Evolutionary conservation across 2,113 vertebrate species (phyloP), one percentile per base, ranked within the genome.

Genomic region (Leucopsar rothschildi): DNA sequence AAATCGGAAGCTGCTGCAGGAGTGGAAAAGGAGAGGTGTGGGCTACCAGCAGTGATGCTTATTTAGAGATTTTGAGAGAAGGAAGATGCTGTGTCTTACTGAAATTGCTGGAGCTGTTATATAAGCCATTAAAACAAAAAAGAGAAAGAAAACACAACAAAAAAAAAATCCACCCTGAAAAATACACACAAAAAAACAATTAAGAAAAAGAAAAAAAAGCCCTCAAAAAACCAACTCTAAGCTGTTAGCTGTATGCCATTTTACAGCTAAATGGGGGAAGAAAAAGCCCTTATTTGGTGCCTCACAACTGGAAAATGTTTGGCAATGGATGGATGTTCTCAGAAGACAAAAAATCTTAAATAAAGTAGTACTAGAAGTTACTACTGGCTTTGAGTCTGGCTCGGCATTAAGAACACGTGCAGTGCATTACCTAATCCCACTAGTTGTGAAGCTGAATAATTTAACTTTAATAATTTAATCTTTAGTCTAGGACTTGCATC

Each of bases 1-100:
- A 88, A 81, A 82, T 52, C 3, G 1, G 57, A 79, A 93, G 57
- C 80, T 91, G 72, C 37, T 77, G n/a, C 50, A 87, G 52, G 42
- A 83, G n/a, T 8, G 86, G 86, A 78, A 94, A 90, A 95, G 55
- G 40, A 93, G 64, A 94, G 40, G 28, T 89, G 82, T 73, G 63
- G 37, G 42, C 57, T 95, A 83, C 33, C 64, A 86, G 60, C 82
- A 88, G 50, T 28, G 64, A 76, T 61, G 44, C 45, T 44, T 72
- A 22, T 79, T 52, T 59, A 64, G 44, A 37, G 31, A 64, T 7
- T 73, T 47, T 56, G 52, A 80, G 80, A 94, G 63, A 79, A 90
- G 64, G 14, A 87, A 88, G 47, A 82, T 31, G 24, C 33, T 37
- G 31, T 11, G 29, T 15, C 19, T 63, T 40, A 64, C 49, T 68